These are phyloP conservation scores for Marmota monax DNA, from an alignment of 2,113 vertebrate species.

Conservation along the genomic window DNA sequence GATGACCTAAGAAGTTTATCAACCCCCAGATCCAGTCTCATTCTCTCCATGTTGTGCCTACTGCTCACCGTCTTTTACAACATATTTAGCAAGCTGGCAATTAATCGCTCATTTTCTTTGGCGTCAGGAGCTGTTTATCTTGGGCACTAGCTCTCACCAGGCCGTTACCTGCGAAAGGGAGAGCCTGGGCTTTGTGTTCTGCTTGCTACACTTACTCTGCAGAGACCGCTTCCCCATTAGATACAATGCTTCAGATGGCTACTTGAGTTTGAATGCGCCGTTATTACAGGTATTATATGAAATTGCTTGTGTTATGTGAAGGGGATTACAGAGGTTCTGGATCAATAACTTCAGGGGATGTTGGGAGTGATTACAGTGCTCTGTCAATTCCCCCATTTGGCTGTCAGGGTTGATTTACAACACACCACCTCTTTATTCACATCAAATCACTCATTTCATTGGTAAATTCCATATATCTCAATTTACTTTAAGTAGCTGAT, in stretches of 20 bases:
- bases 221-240: slow-evolving; percentile 92
- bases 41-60: slow-evolving; percentile 80
- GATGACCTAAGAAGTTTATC: slow-evolving; percentile 85
- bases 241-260: slow-evolving; percentile 94
- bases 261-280: slow-evolving; percentile 95
- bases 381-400: slow-evolving; percentile 95
- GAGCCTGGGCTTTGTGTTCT: slow-evolving; percentile 85
- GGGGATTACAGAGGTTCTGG: slow-evolving; percentile 97
- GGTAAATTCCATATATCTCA: slow-evolving; percentile 93
- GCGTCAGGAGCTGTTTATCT: slow-evolving; percentile 89
- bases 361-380: slow-evolving; percentile 96
- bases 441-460: slow-evolving; percentile 93
- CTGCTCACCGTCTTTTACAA: slow-evolving; percentile 82
- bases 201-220: slow-evolving; percentile 87
- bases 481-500: slow-evolving; percentile 94
- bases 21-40: slow-evolving; percentile 82
- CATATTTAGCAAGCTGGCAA: slow-evolving; percentile 88
- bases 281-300: slow-evolving; percentile 99
- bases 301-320: slow-evolving; percentile 98
- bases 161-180: slow-evolving; percentile 86
- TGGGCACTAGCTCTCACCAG: slow-evolving; percentile 87
- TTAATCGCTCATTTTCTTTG: slow-evolving; percentile 91
- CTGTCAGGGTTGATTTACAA: slow-evolving; percentile 93
- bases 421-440: slow-evolving; percentile 92
- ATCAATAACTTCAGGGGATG: slow-evolving; percentile 98